phyloP scores from a whole-genome alignment of 2,888 invertebrate genomes.

The Digitonthophagus gazella region DNA sequence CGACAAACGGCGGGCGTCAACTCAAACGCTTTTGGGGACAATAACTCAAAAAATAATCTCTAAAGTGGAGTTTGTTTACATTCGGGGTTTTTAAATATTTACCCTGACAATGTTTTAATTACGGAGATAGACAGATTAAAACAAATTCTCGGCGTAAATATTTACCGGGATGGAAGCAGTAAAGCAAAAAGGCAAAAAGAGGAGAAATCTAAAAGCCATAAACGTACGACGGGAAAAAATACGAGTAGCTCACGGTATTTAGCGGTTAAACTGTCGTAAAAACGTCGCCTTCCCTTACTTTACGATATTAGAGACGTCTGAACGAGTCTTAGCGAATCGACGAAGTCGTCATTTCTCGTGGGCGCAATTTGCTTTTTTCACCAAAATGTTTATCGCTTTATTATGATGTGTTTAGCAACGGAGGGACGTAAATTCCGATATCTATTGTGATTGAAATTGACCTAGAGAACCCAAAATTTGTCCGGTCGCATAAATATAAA shows the following conservation, averaged over 20 bases:
- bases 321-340: neutral
- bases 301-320: neutral
- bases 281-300: neutral
- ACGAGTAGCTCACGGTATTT: neutral
- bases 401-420: neutral
- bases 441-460: neutral
- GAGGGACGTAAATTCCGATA: neutral
- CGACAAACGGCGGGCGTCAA: neutral
- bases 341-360: neutral
- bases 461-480: neutral
- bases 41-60: neutral
- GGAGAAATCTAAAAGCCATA: neutral
- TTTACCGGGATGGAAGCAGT: neutral
- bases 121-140: neutral
- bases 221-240: neutral
- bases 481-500: neutral
- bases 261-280: neutral
- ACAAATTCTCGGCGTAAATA: neutral
- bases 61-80: neutral
- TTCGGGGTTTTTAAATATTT: neutral
- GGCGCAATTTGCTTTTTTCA: neutral
- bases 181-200: neutral
- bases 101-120: neutral
- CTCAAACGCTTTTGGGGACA: no score
- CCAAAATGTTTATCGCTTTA: neutral